phyloP scores from a whole-genome alignment of 2,797 vertebrate species.

The Nyctibius grandis region DNA sequence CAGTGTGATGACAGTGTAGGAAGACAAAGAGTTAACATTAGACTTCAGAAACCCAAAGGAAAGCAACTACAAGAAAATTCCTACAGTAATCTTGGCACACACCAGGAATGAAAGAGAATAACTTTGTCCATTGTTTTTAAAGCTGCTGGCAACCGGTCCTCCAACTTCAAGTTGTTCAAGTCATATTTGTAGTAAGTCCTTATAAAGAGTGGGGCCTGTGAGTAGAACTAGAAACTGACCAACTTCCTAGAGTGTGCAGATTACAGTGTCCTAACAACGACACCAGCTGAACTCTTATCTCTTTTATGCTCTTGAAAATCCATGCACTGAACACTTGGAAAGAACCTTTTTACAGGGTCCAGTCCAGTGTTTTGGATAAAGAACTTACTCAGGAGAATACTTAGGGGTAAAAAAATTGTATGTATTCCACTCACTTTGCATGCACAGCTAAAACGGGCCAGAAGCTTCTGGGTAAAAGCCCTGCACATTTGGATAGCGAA shows the following conservation, averaged over 20 bases:
- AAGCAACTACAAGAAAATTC: neutral
- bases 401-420: neutral
- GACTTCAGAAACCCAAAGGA: neutral
- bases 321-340: neutral
- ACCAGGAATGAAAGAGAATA: neutral
- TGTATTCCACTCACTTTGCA: neutral
- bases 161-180: neutral
- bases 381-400: neutral
- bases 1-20: neutral
- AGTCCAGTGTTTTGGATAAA: neutral
- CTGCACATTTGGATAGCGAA: neutral
- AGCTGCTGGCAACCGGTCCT: neutral
- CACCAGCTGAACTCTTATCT: neutral
- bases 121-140: neutral
- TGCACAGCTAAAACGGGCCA: neutral
- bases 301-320: neutral
- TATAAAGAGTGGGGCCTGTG: neutral
- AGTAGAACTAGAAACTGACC: neutral
- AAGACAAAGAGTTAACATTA: neutral
- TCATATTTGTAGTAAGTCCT: neutral
- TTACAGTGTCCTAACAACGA: neutral
- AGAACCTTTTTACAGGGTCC: neutral
- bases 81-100: neutral
- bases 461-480: neutral
- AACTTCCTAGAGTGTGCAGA: neutral